Conservation (phyloP, 2,888 invertebrate species). For the Spatulosminthurus flaviceps region DNA sequence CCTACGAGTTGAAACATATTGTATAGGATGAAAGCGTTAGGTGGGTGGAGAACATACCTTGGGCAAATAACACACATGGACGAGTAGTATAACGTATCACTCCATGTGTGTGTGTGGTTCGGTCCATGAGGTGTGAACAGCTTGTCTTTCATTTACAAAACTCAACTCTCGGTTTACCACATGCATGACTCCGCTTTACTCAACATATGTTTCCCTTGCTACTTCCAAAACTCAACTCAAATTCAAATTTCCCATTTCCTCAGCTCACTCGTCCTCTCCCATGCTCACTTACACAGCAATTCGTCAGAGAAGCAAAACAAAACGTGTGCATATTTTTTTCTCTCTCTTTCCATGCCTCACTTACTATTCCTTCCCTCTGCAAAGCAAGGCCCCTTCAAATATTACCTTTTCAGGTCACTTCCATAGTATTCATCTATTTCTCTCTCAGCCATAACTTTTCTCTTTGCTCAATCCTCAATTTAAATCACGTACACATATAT, state of each 20-base stretch:
- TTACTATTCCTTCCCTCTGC: background rate
- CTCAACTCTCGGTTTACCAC: constrained; percentile 18
- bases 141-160: constrained; percentile 31
- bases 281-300: background rate
- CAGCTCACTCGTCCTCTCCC: background rate
- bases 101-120: background rate
- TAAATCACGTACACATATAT: too few species aligned
- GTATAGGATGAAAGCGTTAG: background rate
- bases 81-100: background rate
- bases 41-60: background rate
- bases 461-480: too few species aligned
- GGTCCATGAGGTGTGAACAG: constrained; percentile 33
- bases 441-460: background rate
- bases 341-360: background rate
- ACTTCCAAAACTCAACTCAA: background rate
- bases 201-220: constrained; percentile 1
- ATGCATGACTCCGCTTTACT: background rate
- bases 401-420: background rate
- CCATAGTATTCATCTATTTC: background rate
- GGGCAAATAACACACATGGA: background rate
- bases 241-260: constrained; percentile 32
- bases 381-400: background rate
- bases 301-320: background rate
- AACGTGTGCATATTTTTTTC: background rate
- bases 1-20: background rate